Base-by-base conservation (phyloP, 2,797 vertebrate species). In the Lithobates sylvaticus region DNA sequence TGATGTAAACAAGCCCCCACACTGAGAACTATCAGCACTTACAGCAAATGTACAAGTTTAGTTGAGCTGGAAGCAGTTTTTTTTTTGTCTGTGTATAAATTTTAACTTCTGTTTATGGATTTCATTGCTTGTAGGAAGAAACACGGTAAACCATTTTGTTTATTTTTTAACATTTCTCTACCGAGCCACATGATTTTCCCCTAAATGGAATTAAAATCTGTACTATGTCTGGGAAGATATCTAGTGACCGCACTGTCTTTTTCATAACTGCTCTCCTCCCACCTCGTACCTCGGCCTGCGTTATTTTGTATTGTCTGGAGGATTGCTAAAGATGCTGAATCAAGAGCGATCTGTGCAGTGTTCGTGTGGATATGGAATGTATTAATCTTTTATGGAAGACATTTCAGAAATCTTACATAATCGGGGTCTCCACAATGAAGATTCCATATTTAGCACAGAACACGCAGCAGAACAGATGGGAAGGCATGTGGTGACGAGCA, bases 231-330 rank as follows among this genome's bases (percentile, higher is more conserved):
- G 34, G 39, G 36, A 34, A n/a, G 36, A 42, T 4, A 44, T 8
- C n/a, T 61, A 76, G 58, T 10, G 47, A 54, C 44, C 21, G 10
- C 13, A 15, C 9, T 39, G 39, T 10, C 8, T 39, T 3, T 54
- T 54, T 27, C 32, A 26, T 72, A 81, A 39, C 44, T n/a, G n/a
- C 26, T 39, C 21, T 26, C 6, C 27, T 18, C 27, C 2, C 36
- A 15, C 10, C 18, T 0, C 27, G 42, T 27, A 50, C 16, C 18
- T 27, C 15, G 34, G 9, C 69, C 44, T 70, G 39, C 69, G 26
- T 16, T 71, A 13, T 34, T 34, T n/a, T 70, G 27, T 36, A 81
- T 69, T 81, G 58, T 72, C 79, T 72, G 29, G 68, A 26, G 67
- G 26, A 5, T 71, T 71, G 32, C 16, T 36, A 58, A 54, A 34